Evolutionary conservation across 1,140 invertebrate genomes (phyloP).

Genomic region (Andrena cerasifolii): DNA sequence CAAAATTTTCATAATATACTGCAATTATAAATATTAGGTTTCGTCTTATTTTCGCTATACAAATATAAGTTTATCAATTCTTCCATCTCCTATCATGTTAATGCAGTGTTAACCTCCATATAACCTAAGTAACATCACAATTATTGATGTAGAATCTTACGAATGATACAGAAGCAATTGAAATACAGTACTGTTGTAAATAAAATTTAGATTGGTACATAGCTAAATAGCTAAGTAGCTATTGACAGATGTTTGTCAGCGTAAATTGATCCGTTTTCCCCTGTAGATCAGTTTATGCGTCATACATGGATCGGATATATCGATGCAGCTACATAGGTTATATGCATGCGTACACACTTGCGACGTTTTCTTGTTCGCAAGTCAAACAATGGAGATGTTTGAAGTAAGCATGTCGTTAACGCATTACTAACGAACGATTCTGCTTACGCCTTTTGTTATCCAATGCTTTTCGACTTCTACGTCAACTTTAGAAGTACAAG

Average conservation of each 20-base stretch:
- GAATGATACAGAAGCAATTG: neutral
- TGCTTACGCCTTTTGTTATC: no score
- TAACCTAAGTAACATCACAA: slow-evolving; percentile 22
- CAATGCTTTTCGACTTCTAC: no score
- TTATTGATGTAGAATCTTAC: neutral
- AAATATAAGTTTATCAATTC: neutral
- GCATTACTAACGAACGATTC: neutral
- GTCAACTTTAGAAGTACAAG: no score
- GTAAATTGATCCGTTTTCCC: neutral
- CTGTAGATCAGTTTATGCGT: neutral
- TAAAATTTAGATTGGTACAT: neutral
- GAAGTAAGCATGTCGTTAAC: neutral
- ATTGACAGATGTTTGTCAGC: neutral
- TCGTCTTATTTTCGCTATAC: neutral
- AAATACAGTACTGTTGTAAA: neutral
- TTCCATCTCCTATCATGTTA: neutral
- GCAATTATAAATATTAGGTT: neutral
- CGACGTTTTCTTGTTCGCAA: neutral
- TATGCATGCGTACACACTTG: neutral
- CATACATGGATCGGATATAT: slow-evolving; percentile 19
- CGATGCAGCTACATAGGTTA: neutral
- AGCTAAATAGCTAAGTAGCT: slow-evolving; percentile 6
- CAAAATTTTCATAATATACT: neutral
- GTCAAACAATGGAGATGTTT: neutral
- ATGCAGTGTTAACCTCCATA: neutral